phyloP scores from a whole-genome alignment of 2,113 vertebrate species.

The Osmerus eperlanus region DNA sequence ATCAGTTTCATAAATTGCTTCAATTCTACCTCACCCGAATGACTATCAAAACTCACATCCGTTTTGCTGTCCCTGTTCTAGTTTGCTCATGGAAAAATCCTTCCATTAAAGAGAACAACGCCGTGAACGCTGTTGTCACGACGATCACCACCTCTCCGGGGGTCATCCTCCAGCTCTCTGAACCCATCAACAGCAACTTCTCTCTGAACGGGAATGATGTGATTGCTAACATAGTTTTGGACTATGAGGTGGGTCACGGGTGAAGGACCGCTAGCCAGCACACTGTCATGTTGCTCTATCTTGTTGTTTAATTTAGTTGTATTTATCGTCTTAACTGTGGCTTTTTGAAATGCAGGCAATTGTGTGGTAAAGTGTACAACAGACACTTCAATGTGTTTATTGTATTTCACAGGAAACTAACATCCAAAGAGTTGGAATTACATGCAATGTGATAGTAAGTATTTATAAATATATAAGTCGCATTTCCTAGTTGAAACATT shows the following conservation, averaged over 20 bases:
- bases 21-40: background rate
- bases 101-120: slow-evolving; percentile 48
- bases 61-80: slow-evolving; percentile 12
- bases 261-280: too few species aligned
- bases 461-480: background rate
- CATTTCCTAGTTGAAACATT: background rate
- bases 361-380: background rate
- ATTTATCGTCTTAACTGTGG: too few species aligned
- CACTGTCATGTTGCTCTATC: too few species aligned
- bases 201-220: background rate
- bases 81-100: background rate
- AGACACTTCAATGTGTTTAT: background rate
- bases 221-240: slow-evolving; percentile 27
- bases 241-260: slow-evolving; percentile 59
- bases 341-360: too few species aligned
- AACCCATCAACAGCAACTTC: background rate
- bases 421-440: background rate
- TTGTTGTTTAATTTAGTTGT: too few species aligned
- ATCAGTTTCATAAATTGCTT: background rate
- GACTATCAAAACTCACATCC: too few species aligned
- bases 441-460: slow-evolving; percentile 4
- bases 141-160: accelerated
- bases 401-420: background rate
- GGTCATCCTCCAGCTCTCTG: slow-evolving; percentile 18
- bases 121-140: accelerated